Evolutionary conservation across 2,888 invertebrate species (phyloP).

Genomic region (Halocaridina rubra): DNA sequence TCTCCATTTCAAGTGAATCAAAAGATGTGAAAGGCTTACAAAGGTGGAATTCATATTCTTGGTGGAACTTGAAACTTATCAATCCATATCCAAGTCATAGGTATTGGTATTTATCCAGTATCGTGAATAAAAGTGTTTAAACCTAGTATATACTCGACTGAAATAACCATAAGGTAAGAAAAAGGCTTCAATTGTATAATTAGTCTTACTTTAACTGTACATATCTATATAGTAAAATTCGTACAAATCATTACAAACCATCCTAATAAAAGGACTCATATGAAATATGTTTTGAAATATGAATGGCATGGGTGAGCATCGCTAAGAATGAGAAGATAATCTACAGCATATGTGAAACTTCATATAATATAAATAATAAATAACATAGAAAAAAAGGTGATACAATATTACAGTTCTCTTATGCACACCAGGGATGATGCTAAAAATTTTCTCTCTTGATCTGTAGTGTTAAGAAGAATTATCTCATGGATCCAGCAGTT

Average conservation of each 20-base stretch:
- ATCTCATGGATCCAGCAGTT: too few species aligned
- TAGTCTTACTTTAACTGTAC: conserved; percentile 55
- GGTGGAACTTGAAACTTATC: too few species aligned
- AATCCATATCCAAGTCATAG: too few species aligned
- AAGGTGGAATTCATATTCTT: too few species aligned
- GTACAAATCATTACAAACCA: conserved; percentile 59
- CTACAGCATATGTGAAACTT: conserved; percentile 13
- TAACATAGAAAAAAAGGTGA: conserved; percentile 24
- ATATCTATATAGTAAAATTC: conserved; percentile 53
- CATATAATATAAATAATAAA: conserved; percentile 43
- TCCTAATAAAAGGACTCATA: conserved; percentile 15
- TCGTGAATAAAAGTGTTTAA: not conserved
- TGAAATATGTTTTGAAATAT: conserved; percentile 26
- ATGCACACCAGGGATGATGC: conserved; percentile 25
- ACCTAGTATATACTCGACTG: not conserved
- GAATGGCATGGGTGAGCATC: conserved; percentile 28
- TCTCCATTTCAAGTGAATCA: too few species aligned
- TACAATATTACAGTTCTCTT: conserved; percentile 52
- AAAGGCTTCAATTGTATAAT: conserved; percentile 8
- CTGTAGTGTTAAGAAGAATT: too few species aligned
- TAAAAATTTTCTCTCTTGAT: too few species aligned
- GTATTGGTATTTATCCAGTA: too few species aligned
- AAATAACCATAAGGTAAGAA: not conserved
- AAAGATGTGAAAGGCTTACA: too few species aligned
- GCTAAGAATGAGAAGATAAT: conserved; percentile 13